Evolutionary conservation across 1,140 invertebrate genomes (phyloP).

Genomic region (Drosophila pallidifrons): DNA sequence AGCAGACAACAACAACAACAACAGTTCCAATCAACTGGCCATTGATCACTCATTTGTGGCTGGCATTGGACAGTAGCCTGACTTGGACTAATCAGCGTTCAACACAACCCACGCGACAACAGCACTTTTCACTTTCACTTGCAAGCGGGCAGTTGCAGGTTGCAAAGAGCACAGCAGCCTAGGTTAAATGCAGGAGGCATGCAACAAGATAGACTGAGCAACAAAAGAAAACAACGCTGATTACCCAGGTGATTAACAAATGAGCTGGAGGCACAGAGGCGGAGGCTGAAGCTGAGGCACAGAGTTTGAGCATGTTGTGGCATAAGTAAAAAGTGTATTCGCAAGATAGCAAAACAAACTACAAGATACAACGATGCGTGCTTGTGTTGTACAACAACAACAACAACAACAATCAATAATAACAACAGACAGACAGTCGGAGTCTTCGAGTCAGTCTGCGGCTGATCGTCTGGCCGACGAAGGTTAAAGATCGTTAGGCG

Average conservation of each 20-base stretch:
- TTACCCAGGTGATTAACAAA: conserved; percentile 67
- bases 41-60: conserved; percentile 39
- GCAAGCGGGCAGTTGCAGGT: conserved; percentile 10
- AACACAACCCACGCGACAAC: conserved; percentile 12
- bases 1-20: too few relatives aligned
- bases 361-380: conserved; percentile 25
- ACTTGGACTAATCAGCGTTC: conserved; percentile 8
- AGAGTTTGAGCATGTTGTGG: conserved; percentile 20
- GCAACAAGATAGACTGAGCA: conserved; percentile 48
- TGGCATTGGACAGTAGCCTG: conserved; percentile 8
- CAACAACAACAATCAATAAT: conserved; percentile 61
- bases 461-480: conserved; percentile 29
- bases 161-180: conserved; percentile 23
- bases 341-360: conserved; percentile 45
- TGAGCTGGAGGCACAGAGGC: conserved; percentile 48
- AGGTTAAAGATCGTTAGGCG: conserved; percentile 82
- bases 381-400: conserved; percentile 38
- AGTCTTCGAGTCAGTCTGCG: conserved; percentile 26
- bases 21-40: not conserved
- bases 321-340: conserved; percentile 37
- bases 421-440: conserved; percentile 36
- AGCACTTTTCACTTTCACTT: conserved; percentile 66
- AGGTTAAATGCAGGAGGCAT: conserved; percentile 57
- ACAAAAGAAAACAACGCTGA: conserved; percentile 48
- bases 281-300: not conserved